Base-by-base conservation (phyloP, 2,888 invertebrate genomes). In the Pachymerium ferrugineum region DNA sequence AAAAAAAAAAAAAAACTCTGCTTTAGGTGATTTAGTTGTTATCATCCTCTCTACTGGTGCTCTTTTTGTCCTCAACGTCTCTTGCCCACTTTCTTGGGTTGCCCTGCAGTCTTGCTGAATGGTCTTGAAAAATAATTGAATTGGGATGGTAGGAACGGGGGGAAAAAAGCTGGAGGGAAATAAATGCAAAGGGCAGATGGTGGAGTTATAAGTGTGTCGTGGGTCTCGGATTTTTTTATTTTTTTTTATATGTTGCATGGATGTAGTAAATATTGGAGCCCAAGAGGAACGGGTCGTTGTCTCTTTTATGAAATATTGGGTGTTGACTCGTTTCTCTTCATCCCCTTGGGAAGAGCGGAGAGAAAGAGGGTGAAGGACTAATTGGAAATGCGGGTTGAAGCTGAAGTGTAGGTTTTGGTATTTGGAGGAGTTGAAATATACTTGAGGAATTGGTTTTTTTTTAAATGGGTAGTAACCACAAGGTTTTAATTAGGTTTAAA, bases 231-330 rank as follows among this genome's bases (percentile, higher is more conserved):
- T 25, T 28, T 38, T 38, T 38, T 62, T 54, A 22, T 62, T 62
- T 62, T 28, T 28, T 62, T 62, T 62, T 62, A 62, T 62, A 28
- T 25, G 25, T 62, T 28, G 25, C 62, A 28, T 62, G 25, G 28
- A 12, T 62, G 28, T 28, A 62, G 62, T 62, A 62, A 62, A 62
- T 62, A 62, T 62, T 12, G 62, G 28, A 25, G 62, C 62, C 28
- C 62, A 62, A 25, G 62, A 62, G 62, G 62, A 62, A n/a, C 5
- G 28, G 62, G 62, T 62, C 38, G 38, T 38, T 38, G 38, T 38
- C 62, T 62, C 62, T 62, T 54, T 62, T 62, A 62, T 62, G 62
- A 62, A 62, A 62, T 62, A 62, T 62, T 62, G 62, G 62, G 62
- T 62, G 62, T 62, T 25, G 62, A 62, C 62, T 62, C 62, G 38